phyloP scores from a whole-genome alignment of 2,888 invertebrate genomes.

The Aphidius colemani region DNA sequence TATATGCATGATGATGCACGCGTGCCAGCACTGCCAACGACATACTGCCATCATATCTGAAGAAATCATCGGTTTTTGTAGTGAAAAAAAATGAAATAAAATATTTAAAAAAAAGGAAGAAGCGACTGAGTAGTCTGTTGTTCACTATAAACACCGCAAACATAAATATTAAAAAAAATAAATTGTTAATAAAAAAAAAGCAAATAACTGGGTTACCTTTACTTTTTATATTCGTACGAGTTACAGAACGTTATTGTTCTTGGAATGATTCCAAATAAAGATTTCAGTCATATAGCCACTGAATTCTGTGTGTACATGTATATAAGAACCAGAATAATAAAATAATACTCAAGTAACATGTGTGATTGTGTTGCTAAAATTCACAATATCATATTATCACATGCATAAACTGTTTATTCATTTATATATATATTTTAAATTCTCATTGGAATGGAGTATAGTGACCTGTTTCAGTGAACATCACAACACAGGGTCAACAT shows the following conservation, averaged over 20 bases:
- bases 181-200: constrained; percentile 51
- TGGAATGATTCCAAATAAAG: constrained; percentile 61
- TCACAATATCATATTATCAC: neutral
- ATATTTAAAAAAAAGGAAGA: constrained; percentile 6
- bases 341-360: constrained; percentile 40
- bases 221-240: constrained; percentile 52
- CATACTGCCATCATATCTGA: constrained; percentile 51
- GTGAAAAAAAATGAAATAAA: constrained; percentile 11
- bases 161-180: constrained; percentile 24
- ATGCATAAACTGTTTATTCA: too few species aligned
- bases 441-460: too few species aligned
- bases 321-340: constrained; percentile 57
- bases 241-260: constrained; percentile 57
- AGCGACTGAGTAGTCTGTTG: constrained; percentile 19
- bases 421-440: too few species aligned
- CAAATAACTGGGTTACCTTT: constrained; percentile 60
- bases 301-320: constrained; percentile 27
- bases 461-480: too few species aligned
- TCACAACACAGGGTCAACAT: too few species aligned
- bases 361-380: neutral
- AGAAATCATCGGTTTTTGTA: constrained; percentile 36
- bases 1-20: constrained; percentile 59
- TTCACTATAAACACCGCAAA: constrained; percentile 18
- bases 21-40: constrained; percentile 59
- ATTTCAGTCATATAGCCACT: constrained; percentile 50